phyloP scores from a whole-genome alignment of 2,113 vertebrate species.

The Solea solea region DNA sequence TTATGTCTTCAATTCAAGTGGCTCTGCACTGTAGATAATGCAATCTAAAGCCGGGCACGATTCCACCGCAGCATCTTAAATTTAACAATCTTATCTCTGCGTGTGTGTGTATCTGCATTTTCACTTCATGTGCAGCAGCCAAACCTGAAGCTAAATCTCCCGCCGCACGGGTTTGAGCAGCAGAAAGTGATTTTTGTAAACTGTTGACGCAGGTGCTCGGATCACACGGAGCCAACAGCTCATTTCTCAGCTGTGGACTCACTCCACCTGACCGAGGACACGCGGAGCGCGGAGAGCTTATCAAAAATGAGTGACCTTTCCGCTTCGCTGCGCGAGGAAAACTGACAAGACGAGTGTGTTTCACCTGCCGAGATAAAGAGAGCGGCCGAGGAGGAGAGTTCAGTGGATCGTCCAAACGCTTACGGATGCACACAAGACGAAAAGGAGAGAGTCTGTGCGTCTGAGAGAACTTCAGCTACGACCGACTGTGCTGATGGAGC shows the following conservation, averaged over 20 bases:
- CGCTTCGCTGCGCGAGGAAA: not conserved
- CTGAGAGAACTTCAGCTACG: too few species aligned
- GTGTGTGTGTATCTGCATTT: constrained; percentile 13
- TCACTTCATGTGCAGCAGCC: not conserved
- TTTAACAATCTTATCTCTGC: constrained; percentile 19
- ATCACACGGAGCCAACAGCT: constrained; percentile 22
- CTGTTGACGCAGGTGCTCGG: not conserved
- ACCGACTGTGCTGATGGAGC: too few species aligned
- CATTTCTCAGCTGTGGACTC: constrained; percentile 3
- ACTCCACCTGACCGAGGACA: not conserved
- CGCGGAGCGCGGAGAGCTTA: not conserved
- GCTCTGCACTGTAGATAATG: not conserved
- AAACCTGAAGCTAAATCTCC: not conserved
- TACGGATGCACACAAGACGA: too few species aligned
- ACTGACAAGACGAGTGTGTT: too few species aligned
- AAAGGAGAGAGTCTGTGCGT: too few species aligned
- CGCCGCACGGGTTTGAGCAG: not conserved
- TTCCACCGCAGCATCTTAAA: constrained; percentile 21
- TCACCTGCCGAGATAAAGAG: too few species aligned
- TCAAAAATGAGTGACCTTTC: constrained; percentile 3
- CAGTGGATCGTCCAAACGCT: too few species aligned
- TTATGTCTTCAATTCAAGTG: constrained; percentile 1
- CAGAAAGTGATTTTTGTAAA: not conserved
- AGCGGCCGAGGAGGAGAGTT: too few species aligned
- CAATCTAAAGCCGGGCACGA: constrained; percentile 22